Evolutionary conservation across 2,888 invertebrate species (phyloP).

Genomic region (Dynastes maya): DNA sequence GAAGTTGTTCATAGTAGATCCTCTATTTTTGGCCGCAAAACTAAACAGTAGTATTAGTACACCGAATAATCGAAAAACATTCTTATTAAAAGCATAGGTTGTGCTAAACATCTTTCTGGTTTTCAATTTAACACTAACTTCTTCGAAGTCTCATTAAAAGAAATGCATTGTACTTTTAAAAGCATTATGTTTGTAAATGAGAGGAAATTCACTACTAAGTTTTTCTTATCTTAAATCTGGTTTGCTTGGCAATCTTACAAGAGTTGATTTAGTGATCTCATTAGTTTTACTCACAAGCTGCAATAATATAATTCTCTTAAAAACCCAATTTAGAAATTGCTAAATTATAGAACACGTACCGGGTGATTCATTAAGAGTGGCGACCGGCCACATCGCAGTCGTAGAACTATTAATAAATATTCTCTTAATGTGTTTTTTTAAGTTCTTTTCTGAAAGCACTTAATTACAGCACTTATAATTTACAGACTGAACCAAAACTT

Average conservation of each 20-base stretch:
- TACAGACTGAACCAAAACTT: too few species aligned
- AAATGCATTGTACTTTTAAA: constrained; percentile 4
- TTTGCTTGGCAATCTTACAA: neutral
- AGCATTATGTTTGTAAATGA: neutral
- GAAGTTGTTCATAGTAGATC: neutral
- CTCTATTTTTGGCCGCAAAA: constrained; percentile 24
- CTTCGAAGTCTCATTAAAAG: neutral
- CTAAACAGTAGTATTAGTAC: neutral
- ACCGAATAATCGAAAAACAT: neutral
- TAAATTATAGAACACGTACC: too few species aligned
- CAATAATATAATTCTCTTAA: neutral
- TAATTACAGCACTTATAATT: too few species aligned
- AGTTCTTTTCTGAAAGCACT: too few species aligned
- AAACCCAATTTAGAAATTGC: neutral
- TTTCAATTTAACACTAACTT: neutral
- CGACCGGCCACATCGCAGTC: too few species aligned
- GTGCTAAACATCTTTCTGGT: too few species aligned
- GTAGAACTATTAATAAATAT: too few species aligned
- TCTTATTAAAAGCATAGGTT: too few species aligned
- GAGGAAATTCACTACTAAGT: neutral
- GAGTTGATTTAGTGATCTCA: neutral
- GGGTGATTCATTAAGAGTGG: too few species aligned
- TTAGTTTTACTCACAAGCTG: neutral
- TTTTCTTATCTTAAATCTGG: neutral
- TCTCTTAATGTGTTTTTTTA: too few species aligned